These are phyloP conservation scores for Drosophila ustulata DNA, from an alignment of 2,888 invertebrate species.

Conservation along the genomic window DNA sequence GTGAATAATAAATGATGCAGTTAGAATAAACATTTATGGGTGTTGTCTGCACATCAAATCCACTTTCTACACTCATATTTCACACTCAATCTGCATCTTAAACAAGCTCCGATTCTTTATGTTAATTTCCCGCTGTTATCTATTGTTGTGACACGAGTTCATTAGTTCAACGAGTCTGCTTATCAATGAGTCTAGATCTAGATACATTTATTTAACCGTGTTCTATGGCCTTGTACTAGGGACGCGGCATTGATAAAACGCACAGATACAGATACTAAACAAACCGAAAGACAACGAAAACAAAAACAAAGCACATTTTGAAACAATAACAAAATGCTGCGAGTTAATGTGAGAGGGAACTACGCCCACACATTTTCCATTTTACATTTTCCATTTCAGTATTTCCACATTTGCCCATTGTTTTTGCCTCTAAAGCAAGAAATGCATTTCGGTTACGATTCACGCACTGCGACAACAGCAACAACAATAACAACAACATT, in stretches of 20 bases:
- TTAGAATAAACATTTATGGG: not conserved
- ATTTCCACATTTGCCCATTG: conserved; percentile 29
- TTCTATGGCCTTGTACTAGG: conserved; percentile 31
- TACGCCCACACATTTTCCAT: conserved; percentile 58
- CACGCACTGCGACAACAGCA: conserved; percentile 40
- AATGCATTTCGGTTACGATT: conserved; percentile 50
- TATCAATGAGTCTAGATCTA: conserved; percentile 40
- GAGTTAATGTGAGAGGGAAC: conserved; percentile 4
- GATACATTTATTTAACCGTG: conserved; percentile 17
- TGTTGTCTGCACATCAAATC: conserved; percentile 1
- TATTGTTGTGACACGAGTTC: conserved; percentile 19
- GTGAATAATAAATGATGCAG: conserved; percentile 4
- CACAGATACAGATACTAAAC: conserved; percentile 7
- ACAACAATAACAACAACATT: conserved; percentile 29
- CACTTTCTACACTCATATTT: conserved; percentile 3
- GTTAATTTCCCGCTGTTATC: conserved; percentile 39
- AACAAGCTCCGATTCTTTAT: conserved; percentile 19
- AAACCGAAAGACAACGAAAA: conserved; percentile 29
- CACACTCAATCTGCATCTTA: not conserved
- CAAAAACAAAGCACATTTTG: conserved; percentile 33
- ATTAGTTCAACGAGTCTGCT: conserved; percentile 23
- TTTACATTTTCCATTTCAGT: conserved; percentile 31
- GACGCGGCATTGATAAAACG: conserved; percentile 30
- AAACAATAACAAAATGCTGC: conserved; percentile 31
- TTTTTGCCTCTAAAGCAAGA: conserved; percentile 27